Percentiles rank a stretch among this genome's conserved stretches.
These are phyloP conservation scores for Calonectris borealis DNA, from an alignment of 2,113 vertebrate species.

Conservation along the genomic window DNA sequence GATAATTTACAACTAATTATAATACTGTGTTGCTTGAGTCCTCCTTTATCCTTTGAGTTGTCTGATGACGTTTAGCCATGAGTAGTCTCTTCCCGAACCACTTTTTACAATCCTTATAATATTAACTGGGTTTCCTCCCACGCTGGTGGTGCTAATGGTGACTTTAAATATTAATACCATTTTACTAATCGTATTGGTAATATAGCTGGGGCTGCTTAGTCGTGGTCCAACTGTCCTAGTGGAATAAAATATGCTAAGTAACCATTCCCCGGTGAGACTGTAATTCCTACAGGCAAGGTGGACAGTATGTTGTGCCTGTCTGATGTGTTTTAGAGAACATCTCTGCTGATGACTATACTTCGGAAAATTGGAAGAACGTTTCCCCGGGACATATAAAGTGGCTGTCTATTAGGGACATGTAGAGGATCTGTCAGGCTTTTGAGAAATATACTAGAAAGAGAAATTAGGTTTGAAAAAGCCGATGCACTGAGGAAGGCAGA, in stretches of 20 bases:
- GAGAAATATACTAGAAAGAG: not conserved
- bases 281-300: not conserved
- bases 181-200: constrained; percentile 10
- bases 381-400: not conserved
- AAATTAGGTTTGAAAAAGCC: not conserved
- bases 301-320: constrained; percentile 2
- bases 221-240: not conserved
- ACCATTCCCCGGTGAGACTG: not conserved
- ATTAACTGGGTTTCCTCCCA: not conserved
- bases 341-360: constrained; percentile 33
- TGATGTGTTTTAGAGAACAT: constrained; percentile 14
- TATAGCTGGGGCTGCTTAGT: not conserved
- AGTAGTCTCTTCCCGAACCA: not conserved
- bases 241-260: not conserved
- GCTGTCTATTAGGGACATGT: not conserved
- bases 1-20: not conserved
- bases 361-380: constrained; percentile 34
- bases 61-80: not conserved
- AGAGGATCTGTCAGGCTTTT: constrained; percentile 19
- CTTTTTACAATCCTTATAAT: not conserved
- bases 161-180: constrained; percentile 23
- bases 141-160: not conserved
- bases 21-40: not conserved
- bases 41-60: not conserved
- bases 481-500: not conserved